Evolutionary conservation across 2,113 vertebrate genomes (phyloP).

Genomic region (Potamarius usumacintae): DNA sequence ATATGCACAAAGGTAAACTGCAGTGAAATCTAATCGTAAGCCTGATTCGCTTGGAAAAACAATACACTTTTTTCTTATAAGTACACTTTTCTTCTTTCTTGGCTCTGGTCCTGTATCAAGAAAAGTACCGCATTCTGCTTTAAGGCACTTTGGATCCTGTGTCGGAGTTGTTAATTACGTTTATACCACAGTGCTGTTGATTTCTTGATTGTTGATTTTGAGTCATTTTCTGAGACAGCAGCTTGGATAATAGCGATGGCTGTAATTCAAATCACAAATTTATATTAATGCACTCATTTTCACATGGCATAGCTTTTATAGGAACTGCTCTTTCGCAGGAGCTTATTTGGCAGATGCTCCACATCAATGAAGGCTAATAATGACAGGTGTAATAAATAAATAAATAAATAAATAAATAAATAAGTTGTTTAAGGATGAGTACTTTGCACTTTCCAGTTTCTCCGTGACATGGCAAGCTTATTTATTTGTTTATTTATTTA

Average conservation of each 20-base stretch:
- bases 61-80: constrained; percentile 5
- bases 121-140: constrained; percentile 54
- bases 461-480: no score
- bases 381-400: no score
- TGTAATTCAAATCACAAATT: neutral
- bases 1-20: constrained; percentile 10
- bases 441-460: no score
- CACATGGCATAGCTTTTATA: neutral
- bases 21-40: constrained; percentile 11
- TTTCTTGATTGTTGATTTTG: neutral
- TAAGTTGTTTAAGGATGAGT: no score
- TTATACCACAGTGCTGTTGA: neutral
- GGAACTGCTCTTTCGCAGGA: neutral
- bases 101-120: constrained; percentile 22
- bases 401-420: no score
- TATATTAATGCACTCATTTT: neutral
- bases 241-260: neutral
- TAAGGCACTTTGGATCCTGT: constrained; percentile 44
- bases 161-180: constrained; percentile 59
- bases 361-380: neutral
- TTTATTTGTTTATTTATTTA: no score
- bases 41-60: constrained; percentile 16
- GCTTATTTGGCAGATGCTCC: neutral
- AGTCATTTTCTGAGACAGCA: neutral
- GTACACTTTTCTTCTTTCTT: neutral